Conservation (phyloP, 1,140 invertebrate species). For the Amphibalanus amphitrite region DNA sequence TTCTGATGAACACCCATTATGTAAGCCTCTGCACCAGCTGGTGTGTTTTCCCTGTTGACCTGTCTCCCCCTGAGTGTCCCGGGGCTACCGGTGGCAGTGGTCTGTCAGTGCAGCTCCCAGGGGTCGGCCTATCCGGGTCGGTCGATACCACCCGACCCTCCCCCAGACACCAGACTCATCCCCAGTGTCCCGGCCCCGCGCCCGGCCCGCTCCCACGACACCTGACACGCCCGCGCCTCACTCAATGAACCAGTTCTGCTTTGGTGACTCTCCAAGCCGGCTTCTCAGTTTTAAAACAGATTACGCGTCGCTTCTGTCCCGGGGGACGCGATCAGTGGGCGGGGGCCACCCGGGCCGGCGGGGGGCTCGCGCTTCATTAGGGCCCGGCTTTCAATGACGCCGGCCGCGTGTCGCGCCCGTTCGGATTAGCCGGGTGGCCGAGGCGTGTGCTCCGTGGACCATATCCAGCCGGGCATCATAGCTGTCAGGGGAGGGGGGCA, state of each 20-base stretch:
- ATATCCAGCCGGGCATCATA: neutral
- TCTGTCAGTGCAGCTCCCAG: too few species aligned
- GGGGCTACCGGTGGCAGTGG: too few species aligned
- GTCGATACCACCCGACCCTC: too few species aligned
- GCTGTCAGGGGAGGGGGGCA: neutral
- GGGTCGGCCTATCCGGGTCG: too few species aligned
- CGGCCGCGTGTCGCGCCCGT: too few species aligned
- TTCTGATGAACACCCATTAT: too few species aligned
- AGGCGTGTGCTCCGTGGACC: neutral
- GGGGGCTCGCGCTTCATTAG: neutral
- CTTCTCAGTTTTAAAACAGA: conserved; percentile 1
- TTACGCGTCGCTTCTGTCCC: neutral
- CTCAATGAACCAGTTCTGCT: neutral
- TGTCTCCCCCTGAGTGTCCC: too few species aligned
- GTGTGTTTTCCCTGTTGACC: too few species aligned
- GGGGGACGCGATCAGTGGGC: neutral
- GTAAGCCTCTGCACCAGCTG: too few species aligned
- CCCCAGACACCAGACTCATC: too few species aligned
- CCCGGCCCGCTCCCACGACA: neutral
- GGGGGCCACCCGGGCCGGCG: neutral
- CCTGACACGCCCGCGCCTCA: neutral
- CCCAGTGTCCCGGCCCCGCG: too few species aligned
- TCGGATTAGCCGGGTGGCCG: neutral
- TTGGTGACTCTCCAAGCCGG: neutral
- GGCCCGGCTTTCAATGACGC: neutral